These are phyloP conservation scores for Caenorhabditis zanzibari DNA, from an alignment of 2,888 invertebrate genomes.

Conservation along the genomic window DNA sequence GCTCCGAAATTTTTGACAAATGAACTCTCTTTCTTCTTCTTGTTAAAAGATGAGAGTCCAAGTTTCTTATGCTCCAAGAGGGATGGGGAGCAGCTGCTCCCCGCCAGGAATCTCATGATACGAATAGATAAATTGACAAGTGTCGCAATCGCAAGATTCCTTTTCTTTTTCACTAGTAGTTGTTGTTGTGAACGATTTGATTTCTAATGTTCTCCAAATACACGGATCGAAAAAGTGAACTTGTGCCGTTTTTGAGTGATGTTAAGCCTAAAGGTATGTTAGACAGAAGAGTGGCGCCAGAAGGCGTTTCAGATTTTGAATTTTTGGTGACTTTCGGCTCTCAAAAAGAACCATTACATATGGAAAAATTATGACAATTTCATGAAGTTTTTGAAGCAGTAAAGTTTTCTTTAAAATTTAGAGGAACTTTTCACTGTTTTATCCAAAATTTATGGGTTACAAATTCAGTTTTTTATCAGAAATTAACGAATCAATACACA, in stretches of 20 bases:
- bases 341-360: too few species aligned
- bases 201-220: conserved; percentile 3
- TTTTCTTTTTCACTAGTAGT: conserved; percentile 6
- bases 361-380: too few species aligned
- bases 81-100: conserved; percentile 9
- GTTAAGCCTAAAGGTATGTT: neutral
- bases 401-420: too few species aligned
- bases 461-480: too few species aligned
- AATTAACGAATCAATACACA: too few species aligned
- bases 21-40: conserved; percentile 36
- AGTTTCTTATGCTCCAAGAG: neutral
- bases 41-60: conserved; percentile 39
- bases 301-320: too few species aligned
- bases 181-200: neutral
- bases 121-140: conserved; percentile 52
- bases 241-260: conserved; percentile 9
- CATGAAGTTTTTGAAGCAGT: too few species aligned
- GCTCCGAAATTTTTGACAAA: conserved; percentile 44
- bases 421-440: too few species aligned
- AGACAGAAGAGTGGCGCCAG: neutral
- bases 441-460: too few species aligned
- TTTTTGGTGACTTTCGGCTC: too few species aligned
- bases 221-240: conserved; percentile 16
- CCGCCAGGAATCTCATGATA: conserved; percentile 39
- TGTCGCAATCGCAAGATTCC: conserved; percentile 5